phyloP scores from a whole-genome alignment of 2,797 vertebrate species.

The Rhadinocentrus ornatus region DNA sequence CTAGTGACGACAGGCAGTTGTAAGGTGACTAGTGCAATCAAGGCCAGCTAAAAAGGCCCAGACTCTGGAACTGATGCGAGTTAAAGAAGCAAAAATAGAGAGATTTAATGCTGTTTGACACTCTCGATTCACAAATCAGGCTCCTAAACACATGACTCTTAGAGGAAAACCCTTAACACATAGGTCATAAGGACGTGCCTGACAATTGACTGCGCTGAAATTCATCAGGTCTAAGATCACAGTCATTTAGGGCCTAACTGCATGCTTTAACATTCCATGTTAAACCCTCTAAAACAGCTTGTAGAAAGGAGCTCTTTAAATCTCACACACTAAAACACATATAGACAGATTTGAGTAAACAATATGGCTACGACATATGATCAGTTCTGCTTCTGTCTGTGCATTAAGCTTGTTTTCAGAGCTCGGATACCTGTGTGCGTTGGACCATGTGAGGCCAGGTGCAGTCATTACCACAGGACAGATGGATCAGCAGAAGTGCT shows the following conservation, averaged over 20 bases:
- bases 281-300: constrained; percentile 28
- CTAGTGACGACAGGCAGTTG: constrained; percentile 58
- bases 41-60: constrained; percentile 40
- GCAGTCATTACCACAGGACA: constrained; percentile 79
- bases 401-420: constrained; percentile 27
- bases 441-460: constrained; percentile 72
- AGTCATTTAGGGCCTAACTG: constrained; percentile 32
- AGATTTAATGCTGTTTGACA: constrained; percentile 50
- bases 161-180: constrained; percentile 40
- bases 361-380: constrained; percentile 50
- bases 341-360: constrained; percentile 74
- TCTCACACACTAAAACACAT: constrained; percentile 63
- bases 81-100: constrained; percentile 13
- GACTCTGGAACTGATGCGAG: constrained; percentile 33
- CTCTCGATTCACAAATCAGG: constrained; percentile 35
- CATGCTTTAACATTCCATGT: constrained; percentile 10
- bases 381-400: constrained; percentile 44
- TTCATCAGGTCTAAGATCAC: constrained; percentile 34
- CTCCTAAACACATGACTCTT: constrained; percentile 38
- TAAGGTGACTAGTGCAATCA: constrained; percentile 50
- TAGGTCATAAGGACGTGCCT: constrained; percentile 31
- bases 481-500: constrained; percentile 77
- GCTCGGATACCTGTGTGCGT: constrained; percentile 55
- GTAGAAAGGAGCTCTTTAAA: constrained; percentile 48
- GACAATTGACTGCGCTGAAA: constrained; percentile 49